Conservation (phyloP, 2,113 vertebrate species). For the Triplophysa rosa region DNA sequence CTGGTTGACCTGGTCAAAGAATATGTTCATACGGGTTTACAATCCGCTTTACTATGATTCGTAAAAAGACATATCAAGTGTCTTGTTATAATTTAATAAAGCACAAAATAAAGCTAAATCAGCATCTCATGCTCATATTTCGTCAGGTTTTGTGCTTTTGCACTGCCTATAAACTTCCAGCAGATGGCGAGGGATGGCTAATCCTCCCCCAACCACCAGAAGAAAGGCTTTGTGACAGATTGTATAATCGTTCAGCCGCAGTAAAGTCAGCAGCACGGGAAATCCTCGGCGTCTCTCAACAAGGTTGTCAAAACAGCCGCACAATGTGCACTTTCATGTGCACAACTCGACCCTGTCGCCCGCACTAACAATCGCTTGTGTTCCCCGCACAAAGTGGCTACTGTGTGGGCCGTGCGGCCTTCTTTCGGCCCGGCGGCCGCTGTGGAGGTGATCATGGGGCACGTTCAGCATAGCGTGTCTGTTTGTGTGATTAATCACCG, state of each 20-base stretch:
- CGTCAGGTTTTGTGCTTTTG: background rate
- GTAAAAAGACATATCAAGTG: no score
- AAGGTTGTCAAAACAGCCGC: conserved; percentile 77
- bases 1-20: background rate
- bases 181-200: conserved; percentile 32
- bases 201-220: background rate
- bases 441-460: conserved; percentile 35
- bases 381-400: conserved; percentile 73
- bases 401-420: conserved; percentile 59
- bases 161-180: conserved; percentile 5
- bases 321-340: conserved; percentile 74
- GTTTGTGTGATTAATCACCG: conserved; percentile 70
- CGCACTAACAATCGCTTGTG: conserved; percentile 71
- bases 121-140: no score
- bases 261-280: conserved; percentile 70
- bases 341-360: conserved; percentile 57
- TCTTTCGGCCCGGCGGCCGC: conserved; percentile 29
- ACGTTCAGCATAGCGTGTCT: conserved; percentile 60
- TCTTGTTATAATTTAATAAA: no score
- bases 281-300: conserved; percentile 64
- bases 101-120: no score
- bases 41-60: no score
- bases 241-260: conserved; percentile 30
- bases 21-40: background rate
- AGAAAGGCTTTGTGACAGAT: conserved; percentile 38